Evolutionary conservation across 1,140 invertebrate species (phyloP), one percentile per base, ranked within the genome.

Genomic region (Mesaphorura yosii): DNA sequence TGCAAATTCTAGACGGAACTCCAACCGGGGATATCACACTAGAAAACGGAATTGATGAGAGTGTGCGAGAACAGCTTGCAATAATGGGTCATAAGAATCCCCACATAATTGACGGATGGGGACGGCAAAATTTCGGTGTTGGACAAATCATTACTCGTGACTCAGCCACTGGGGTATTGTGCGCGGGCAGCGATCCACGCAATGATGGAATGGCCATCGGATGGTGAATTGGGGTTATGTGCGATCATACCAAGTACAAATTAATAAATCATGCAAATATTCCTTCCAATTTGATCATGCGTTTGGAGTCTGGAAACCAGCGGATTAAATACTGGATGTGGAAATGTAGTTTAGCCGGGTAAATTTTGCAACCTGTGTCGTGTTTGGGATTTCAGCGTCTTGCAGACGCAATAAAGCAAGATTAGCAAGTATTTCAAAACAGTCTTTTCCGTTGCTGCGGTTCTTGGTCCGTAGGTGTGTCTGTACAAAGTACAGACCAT

Each of bases 61-160:
- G 49, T 14, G 62, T 63, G 0, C n/a, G 64, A 0, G 20, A 64
- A 6, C 15, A 60, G 20, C 55, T 71, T 7, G 37, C 56, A 19
- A 26, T 42, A 2, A 63, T 66, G 55, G 68, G 68, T 20, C 69
- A 61, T 22, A 39, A 40, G 25, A 20, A 50, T 26, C 59, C 59
- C 5, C 38, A 3, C 17, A 45, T 53, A 64, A 34, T 63, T 1
- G 31, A 40, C 10, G 66, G 66, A 19, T 53, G 54, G 49, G 42
- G 55, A 1, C 51, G 68, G 34, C 15, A 26, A 12, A 25, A 63
- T 17, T 69, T 71, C 62, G 69, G 69, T 4, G 55, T 64, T n/a
- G 69, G 69, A 26, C 68, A 71, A 44, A 63, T 70, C 3, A 70
- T 70, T 52, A 59, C 61, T 2, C 64, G 66, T 6, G 60, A 65